Base-by-base conservation (phyloP, 2,888 invertebrate genomes). In the Harmothoe impar region DNA sequence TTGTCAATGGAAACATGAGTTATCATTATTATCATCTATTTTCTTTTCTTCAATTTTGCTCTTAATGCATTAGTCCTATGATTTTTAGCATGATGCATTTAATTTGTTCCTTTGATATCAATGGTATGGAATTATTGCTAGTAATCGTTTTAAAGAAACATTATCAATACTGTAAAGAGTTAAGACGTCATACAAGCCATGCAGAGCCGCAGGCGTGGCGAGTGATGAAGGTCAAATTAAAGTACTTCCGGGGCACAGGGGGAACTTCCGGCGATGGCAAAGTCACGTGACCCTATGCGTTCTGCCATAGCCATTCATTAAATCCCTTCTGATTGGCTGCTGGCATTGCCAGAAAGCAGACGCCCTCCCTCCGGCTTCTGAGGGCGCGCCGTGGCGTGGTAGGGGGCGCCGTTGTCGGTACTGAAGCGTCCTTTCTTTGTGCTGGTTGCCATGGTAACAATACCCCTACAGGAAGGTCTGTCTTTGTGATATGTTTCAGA, bases 401-500 rank as follows among this genome's bases (percentile, higher is more conserved):
- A 62, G 1, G 20, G n/a, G 62, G 7, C n/a, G 20, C n/a, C n/a
- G 20, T 72, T 72, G 72, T 29, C 25, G 62, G 7, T 62, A n/a
- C 62, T n/a, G 15, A 62, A n/a, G n/a, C 62, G 62, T 62, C 62
- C 15, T 3, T 43, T 43, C 62, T 20, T 62, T n/a, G 62, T n/a
- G 15, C 62, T n/a, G 20, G 86, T 86, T 86, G 52, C 10, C 56
- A 86, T 86, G 54, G 86, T 54, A 25, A 86, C 86, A 25, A 52
- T 43, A 35, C 29, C 62, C 25, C 33, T 33, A 35, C 35, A 77
- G 81, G 81, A 81, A 33, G 43, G 3, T 43, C 43, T 29, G 72
- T 62, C 15, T 72, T 25, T 84, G 20, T 25, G 35, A 7, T 84
- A 7, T 84, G 84, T 84, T 97, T 93, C 97, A 98, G 98, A 98